phyloP scores from a whole-genome alignment of 2,797 vertebrate genomes.

The Scleropages formosus region DNA sequence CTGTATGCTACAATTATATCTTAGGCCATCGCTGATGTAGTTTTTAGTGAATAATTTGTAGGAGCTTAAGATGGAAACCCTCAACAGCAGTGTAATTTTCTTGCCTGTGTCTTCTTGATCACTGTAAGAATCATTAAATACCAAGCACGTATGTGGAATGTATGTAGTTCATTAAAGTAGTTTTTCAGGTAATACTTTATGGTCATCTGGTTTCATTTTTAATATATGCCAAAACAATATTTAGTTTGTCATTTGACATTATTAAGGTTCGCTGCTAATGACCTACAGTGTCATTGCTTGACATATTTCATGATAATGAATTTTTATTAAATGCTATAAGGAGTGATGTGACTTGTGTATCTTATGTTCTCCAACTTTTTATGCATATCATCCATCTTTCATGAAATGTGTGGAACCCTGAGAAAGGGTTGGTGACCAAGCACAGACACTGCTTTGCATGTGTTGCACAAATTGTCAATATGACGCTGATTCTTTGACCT shows the following conservation, averaged over 20 bases:
- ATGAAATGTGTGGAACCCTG: neutral
- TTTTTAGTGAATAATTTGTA: slow-evolving; percentile 27
- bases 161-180: slow-evolving; percentile 35
- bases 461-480: neutral
- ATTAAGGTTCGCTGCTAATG: neutral
- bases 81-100: slow-evolving; percentile 10
- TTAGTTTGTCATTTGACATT: neutral
- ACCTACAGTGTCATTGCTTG: no score
- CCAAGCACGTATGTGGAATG: slow-evolving; percentile 25
- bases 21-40: slow-evolving; percentile 24
- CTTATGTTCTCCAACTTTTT: neutral
- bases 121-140: slow-evolving; percentile 26
- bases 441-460: neutral
- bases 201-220: neutral
- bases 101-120: slow-evolving; percentile 18
- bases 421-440: neutral
- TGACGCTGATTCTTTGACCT: slow-evolving; percentile 5
- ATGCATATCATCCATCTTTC: neutral
- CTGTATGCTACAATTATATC: slow-evolving; percentile 1
- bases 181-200: slow-evolving; percentile 25
- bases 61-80: neutral
- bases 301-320: neutral
- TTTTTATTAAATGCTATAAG: neutral
- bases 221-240: neutral
- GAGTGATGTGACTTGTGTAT: neutral